These are phyloP conservation scores for Cantharis lateralis DNA, from an alignment of 2,888 invertebrate species.

Conservation along the genomic window DNA sequence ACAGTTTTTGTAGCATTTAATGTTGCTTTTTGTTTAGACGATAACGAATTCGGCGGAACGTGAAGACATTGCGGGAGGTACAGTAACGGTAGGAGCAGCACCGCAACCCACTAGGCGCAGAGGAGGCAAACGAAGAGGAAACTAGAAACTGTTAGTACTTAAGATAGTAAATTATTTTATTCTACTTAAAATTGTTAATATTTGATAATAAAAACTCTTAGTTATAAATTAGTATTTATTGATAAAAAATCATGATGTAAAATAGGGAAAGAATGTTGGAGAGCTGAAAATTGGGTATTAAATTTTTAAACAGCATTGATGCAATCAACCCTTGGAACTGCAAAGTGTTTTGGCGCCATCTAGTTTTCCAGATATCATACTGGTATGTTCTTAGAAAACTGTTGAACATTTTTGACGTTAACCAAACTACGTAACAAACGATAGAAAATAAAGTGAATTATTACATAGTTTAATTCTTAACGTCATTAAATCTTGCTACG, in stretches of 20 bases:
- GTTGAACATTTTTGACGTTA: background rate
- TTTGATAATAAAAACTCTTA: background rate
- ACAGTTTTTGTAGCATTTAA: background rate
- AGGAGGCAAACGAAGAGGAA: background rate
- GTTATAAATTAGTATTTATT: background rate
- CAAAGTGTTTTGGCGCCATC: too few relatives aligned
- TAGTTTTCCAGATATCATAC: background rate
- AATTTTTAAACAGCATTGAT: too few relatives aligned
- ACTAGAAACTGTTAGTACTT: background rate
- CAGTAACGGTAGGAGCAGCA: conserved; percentile 61
- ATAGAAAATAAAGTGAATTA: background rate
- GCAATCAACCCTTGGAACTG: too few relatives aligned
- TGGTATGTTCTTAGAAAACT: too few relatives aligned
- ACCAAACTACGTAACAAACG: background rate
- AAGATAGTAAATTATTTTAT: background rate
- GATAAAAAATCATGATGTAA: background rate
- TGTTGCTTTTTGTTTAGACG: conserved; percentile 29
- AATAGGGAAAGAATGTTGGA: too few relatives aligned
- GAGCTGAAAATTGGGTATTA: too few relatives aligned
- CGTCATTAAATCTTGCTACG: background rate
- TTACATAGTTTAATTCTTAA: background rate
- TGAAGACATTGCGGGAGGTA: conserved; percentile 66
- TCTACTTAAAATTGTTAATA: background rate
- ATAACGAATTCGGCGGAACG: conserved; percentile 61
- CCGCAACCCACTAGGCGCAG: conserved; percentile 39